Conservation (phyloP, 2,888 invertebrate genomes). For the Parasteatoda lunata region DNA sequence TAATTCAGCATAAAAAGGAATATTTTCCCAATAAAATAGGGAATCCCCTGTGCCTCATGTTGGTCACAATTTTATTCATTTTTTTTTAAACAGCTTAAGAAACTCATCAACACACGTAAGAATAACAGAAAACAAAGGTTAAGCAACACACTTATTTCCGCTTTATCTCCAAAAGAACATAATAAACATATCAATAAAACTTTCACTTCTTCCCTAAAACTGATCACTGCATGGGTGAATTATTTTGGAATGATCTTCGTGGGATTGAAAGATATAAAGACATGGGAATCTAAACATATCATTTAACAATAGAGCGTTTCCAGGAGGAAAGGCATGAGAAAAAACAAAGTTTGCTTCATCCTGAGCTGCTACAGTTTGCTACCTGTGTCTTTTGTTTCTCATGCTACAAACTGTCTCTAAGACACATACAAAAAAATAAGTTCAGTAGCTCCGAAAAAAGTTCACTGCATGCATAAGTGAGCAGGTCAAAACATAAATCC, state of each 20-base stretch:
- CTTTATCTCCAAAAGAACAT: no score
- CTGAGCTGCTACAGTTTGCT: constrained; percentile 10
- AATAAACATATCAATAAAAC: background rate
- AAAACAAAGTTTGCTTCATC: constrained; percentile 23
- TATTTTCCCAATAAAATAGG: no score
- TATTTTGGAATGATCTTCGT: constrained; percentile 42
- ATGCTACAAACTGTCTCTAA: background rate
- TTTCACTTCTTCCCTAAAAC: background rate
- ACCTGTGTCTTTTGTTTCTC: background rate
- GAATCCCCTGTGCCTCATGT: no score
- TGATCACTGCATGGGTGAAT: background rate
- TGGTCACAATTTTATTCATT: no score
- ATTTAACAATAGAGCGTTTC: constrained; percentile 25
- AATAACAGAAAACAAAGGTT: no score
- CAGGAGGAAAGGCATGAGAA: constrained; percentile 21
- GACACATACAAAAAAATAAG: background rate
- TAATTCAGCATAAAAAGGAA: no score
- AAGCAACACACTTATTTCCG: no score
- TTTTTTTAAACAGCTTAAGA: no score
- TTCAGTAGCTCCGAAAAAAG: background rate
- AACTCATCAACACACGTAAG: no score
- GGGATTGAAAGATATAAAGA: constrained; percentile 8
- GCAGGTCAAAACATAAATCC: constrained; percentile 25
- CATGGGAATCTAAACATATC: background rate
- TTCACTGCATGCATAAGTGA: constrained; percentile 35